phyloP scores from a whole-genome alignment of 2,797 vertebrate species.

The Enteromius thamalakanensis region DNA sequence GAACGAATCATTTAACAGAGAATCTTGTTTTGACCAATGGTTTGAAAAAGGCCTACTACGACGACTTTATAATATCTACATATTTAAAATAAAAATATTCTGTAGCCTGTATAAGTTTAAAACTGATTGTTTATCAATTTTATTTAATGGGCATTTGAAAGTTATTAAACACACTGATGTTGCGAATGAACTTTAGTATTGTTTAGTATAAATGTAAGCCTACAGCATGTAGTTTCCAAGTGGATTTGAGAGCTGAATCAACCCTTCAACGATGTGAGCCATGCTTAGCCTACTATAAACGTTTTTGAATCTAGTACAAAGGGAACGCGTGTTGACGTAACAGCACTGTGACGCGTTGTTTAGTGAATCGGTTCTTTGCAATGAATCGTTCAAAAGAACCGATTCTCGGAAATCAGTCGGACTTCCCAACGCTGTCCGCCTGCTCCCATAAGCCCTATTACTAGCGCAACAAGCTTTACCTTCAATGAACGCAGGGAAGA shows the following conservation, averaged over 20 bases:
- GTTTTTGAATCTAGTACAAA: neutral
- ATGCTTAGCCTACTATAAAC: too few species aligned
- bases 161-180: neutral
- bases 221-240: neutral
- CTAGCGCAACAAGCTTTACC: conserved; percentile 74
- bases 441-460: conserved; percentile 76
- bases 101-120: neutral
- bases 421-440: conserved; percentile 71
- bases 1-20: neutral
- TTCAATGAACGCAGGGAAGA: conserved; percentile 77
- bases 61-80: neutral
- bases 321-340: neutral
- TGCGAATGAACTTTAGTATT: too few species aligned
- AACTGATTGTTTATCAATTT: neutral
- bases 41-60: neutral
- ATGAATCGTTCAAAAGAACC: neutral
- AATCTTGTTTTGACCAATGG: neutral
- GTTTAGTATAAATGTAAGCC: neutral
- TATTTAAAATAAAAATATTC: neutral
- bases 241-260: neutral
- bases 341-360: neutral
- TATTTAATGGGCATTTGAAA: neutral
- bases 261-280: neutral
- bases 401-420: neutral
- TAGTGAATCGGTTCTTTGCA: conserved; percentile 5